Evolutionary conservation across 2,797 vertebrate genomes (phyloP).

Genomic region (Peromyscus nudipes): DNA sequence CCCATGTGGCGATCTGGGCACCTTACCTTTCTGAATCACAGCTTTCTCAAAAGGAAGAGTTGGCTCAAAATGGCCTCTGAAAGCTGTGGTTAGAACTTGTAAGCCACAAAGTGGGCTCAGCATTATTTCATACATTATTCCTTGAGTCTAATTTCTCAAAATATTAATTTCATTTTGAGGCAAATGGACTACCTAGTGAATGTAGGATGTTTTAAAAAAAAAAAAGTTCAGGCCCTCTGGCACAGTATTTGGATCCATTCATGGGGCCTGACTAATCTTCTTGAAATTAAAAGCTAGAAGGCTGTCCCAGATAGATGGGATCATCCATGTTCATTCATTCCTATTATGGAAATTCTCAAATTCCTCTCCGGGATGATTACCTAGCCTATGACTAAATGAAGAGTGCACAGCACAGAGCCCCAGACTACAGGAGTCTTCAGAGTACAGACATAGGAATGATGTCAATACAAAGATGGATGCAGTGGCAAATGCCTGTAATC

Average conservation of each 20-base stretch:
- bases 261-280: conserved; percentile 37
- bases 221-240: not conserved
- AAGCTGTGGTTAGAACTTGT: conserved; percentile 55
- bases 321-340: conserved; percentile 51
- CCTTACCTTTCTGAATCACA: conserved; percentile 23
- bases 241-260: conserved; percentile 34
- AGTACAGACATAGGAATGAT: conserved; percentile 32
- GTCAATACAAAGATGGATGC: conserved; percentile 22
- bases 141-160: conserved; percentile 47
- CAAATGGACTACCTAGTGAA: conserved; percentile 60
- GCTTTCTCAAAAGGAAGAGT: conserved; percentile 36
- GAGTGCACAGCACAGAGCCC: conserved; percentile 68
- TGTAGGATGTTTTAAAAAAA: not conserved
- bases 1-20: not conserved
- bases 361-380: conserved; percentile 57
- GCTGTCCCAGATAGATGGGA: conserved; percentile 58
- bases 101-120: conserved; percentile 41
- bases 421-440: not conserved
- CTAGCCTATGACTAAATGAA: conserved; percentile 55
- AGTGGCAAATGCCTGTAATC: not conserved
- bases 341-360: conserved; percentile 76
- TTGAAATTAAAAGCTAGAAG: conserved; percentile 69
- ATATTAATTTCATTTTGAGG: conserved; percentile 59
- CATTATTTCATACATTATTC: conserved; percentile 57
- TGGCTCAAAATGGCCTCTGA: conserved; percentile 52